These are phyloP conservation scores for Carcinoscorpius rotundicauda DNA, from an alignment of 1,140 invertebrate species.

Conservation along the genomic window DNA sequence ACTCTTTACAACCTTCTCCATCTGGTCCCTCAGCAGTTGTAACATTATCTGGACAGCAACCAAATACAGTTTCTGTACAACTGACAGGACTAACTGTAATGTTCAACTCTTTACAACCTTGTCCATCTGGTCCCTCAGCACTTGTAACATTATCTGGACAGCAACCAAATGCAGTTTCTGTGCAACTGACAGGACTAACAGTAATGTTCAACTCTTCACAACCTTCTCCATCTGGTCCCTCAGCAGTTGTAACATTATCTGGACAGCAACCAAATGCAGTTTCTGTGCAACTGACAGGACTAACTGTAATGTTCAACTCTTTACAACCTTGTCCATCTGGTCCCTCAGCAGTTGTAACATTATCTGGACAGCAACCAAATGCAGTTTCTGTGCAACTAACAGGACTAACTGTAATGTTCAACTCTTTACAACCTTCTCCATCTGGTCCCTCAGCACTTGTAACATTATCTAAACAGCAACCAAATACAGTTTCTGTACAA, in stretches of 20 bases:
- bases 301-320: slow-evolving; percentile 49
- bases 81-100: slow-evolving; percentile 33
- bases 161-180: slow-evolving; percentile 56
- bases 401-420: slow-evolving; percentile 40
- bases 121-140: slow-evolving; percentile 57
- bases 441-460: slow-evolving; percentile 44
- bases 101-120: slow-evolving; percentile 55
- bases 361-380: slow-evolving; percentile 46
- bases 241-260: slow-evolving; percentile 29
- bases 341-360: slow-evolving; percentile 51
- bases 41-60: slow-evolving; percentile 59
- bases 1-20: slow-evolving; percentile 52
- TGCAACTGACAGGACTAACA: slow-evolving; percentile 23
- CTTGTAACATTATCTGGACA: slow-evolving; percentile 75
- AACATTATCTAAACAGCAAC: slow-evolving; percentile 86
- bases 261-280: slow-evolving; percentile 34
- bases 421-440: slow-evolving; percentile 47
- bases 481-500: slow-evolving; percentile 35
- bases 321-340: slow-evolving; percentile 65
- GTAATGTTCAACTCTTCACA: background rate
- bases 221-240: background rate
- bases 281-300: slow-evolving; percentile 48
- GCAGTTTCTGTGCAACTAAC: slow-evolving; percentile 45
- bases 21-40: slow-evolving; percentile 63
- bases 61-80: slow-evolving; percentile 51